Percentiles rank a stretch among this genome's conserved stretches.
Evolutionary conservation across 2,888 invertebrate species (phyloP).

Genomic region (Graphium colonna): DNA sequence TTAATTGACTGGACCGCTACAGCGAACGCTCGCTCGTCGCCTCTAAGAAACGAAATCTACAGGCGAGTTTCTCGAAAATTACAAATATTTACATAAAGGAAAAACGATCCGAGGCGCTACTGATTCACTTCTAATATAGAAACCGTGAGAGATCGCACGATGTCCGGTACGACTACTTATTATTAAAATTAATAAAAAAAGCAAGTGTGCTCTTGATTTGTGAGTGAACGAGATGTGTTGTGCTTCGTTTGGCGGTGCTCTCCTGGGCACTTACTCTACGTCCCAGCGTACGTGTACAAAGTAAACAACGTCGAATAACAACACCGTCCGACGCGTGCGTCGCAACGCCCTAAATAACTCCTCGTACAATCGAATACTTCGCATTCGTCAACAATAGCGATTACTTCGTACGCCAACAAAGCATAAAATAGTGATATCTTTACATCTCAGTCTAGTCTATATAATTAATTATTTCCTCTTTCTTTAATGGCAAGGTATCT

Average conservation of each 20-base stretch:
- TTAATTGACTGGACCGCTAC: conserved; percentile 74
- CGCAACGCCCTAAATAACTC: conserved; percentile 57
- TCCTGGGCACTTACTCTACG: conserved; percentile 34
- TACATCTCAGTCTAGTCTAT: conserved; percentile 80
- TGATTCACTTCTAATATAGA: conserved; percentile 73
- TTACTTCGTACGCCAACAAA: conserved; percentile 75
- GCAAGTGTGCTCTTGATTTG: conserved; percentile 70
- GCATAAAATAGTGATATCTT: conserved; percentile 80
- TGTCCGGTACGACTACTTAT: conserved; percentile 71
- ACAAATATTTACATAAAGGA: conserved; percentile 74
- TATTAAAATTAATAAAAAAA: conserved; percentile 69
- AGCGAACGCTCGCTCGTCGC: conserved; percentile 40
- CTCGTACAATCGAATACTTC: conserved; percentile 57
- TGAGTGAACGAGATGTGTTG: conserved; percentile 61
- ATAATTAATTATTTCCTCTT: conserved; percentile 66
- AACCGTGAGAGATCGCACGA: conserved; percentile 68
- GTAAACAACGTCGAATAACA: conserved; percentile 64
- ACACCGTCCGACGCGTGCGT: conserved; percentile 52
- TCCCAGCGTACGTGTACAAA: conserved; percentile 55
- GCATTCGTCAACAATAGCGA: conserved; percentile 66
- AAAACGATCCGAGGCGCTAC: conserved; percentile 73
- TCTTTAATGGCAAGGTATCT: conserved; percentile 75
- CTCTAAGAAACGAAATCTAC: conserved; percentile 59
- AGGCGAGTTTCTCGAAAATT: conserved; percentile 63
- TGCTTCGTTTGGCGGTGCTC: conserved; percentile 14